Percentiles rank a stretch among this genome's conserved stretches.
These are phyloP conservation scores for Vanessa atalanta DNA, from an alignment of 1,140 invertebrate genomes.

Conservation along the genomic window DNA sequence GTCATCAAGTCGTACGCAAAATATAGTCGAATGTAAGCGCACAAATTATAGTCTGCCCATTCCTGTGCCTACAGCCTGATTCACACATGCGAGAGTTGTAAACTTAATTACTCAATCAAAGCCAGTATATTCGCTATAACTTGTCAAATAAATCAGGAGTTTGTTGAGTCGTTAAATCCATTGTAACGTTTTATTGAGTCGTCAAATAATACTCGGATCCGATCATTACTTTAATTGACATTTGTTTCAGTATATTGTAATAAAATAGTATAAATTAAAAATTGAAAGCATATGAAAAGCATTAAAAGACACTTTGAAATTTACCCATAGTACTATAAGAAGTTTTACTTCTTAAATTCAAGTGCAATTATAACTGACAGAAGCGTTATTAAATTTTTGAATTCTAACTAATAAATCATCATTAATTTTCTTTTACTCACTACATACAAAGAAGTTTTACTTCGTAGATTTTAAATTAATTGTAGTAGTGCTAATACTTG, in stretches of 20 bases:
- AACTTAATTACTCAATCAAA: constrained; percentile 60
- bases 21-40: not conserved
- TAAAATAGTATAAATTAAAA: not conserved
- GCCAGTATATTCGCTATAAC: constrained; percentile 56
- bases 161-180: constrained; percentile 56
- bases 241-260: not conserved
- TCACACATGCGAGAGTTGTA: constrained; percentile 44
- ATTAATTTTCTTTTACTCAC: too few relatives aligned
- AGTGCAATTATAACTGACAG: too few relatives aligned
- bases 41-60: not conserved
- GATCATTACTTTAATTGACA: constrained; percentile 8
- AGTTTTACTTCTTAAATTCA: too few relatives aligned
- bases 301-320: not conserved
- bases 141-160: constrained; percentile 68
- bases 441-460: too few relatives aligned
- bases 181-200: constrained; percentile 44
- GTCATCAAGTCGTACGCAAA: not conserved
- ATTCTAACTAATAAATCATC: too few relatives aligned
- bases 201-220: constrained; percentile 39
- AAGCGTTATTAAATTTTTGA: too few relatives aligned
- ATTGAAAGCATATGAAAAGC: not conserved
- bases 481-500: not conserved
- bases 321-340: too few relatives aligned
- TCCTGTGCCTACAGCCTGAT: not conserved
- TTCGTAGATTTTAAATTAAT: too few relatives aligned